A percentile compares a stretch with the other conserved stretches of the same genome.
phyloP scores from a whole-genome alignment of 1,140 invertebrate species.

The Manduca sexta region DNA sequence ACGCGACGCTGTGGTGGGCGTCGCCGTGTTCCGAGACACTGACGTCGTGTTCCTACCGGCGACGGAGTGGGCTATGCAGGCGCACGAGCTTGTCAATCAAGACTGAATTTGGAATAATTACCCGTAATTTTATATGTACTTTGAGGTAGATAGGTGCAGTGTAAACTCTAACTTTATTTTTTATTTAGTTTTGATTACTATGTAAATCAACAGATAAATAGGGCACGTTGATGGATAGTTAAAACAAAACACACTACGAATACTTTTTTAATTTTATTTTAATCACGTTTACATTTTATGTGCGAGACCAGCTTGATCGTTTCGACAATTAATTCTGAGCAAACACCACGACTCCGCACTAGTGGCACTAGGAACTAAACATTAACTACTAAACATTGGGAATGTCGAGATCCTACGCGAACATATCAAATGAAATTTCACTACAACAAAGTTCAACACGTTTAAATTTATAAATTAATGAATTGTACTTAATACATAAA shows the following conservation, averaged over 20 bases:
- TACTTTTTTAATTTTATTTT: conserved; percentile 14
- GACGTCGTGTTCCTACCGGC: conserved; percentile 32
- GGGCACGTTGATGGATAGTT: neutral
- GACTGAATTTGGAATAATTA: neutral
- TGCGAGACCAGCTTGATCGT: conserved; percentile 18
- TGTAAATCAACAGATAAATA: no score
- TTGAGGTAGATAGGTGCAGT: no score
- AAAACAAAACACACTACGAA: conserved; percentile 3
- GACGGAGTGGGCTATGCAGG: conserved; percentile 30
- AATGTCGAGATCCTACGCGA: conserved; percentile 50
- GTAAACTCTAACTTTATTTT: no score
- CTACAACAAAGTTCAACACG: conserved; percentile 7
- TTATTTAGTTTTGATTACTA: no score
- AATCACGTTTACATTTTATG: conserved; percentile 19
- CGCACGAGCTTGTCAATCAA: conserved; percentile 9
- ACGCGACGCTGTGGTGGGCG: conserved; percentile 29
- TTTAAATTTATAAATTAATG: neutral
- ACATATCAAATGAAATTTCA: conserved; percentile 1
- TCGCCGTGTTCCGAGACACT: conserved; percentile 43
- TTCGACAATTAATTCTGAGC: conserved; percentile 5
- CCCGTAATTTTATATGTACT: neutral
- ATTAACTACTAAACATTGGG: conserved; percentile 38
- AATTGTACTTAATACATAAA: conserved; percentile 18
- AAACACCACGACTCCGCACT: conserved; percentile 19
- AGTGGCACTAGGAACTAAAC: conserved; percentile 45